A percentile compares a stretch with the other conserved stretches of the same genome.
These are phyloP conservation scores for Microctonus aethiopoides DNA, from an alignment of 2,888 invertebrate genomes.

Conservation along the genomic window DNA sequence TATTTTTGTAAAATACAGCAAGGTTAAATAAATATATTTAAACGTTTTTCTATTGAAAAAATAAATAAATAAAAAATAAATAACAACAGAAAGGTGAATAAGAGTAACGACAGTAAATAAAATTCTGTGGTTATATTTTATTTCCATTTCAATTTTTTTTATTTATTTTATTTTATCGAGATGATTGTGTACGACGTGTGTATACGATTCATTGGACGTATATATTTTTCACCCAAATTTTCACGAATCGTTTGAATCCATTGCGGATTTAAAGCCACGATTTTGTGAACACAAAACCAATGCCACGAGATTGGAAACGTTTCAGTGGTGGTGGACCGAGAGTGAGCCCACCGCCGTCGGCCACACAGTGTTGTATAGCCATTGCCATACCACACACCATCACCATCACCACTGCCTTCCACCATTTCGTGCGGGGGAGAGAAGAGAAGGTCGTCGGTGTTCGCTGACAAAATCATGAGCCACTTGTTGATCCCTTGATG, in stretches of 20 bases:
- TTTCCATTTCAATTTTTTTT: neutral
- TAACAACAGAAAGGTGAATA: too few relatives aligned
- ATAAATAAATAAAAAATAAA: too few relatives aligned
- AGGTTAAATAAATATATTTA: too few relatives aligned
- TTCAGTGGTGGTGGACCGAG: constrained; percentile 55
- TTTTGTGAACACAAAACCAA: constrained; percentile 28
- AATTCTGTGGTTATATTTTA: neutral
- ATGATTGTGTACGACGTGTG: neutral
- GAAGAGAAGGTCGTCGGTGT: constrained; percentile 40
- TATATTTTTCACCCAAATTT: constrained; percentile 10
- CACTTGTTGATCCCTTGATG: constrained; percentile 63
- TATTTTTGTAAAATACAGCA: too few relatives aligned
- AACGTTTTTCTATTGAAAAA: too few relatives aligned
- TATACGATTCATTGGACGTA: neutral
- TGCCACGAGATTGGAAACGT: constrained; percentile 45
- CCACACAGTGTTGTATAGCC: neutral
- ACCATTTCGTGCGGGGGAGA: too few relatives aligned
- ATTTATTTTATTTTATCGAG: neutral
- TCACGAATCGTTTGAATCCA: constrained; percentile 6
- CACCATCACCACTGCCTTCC: neutral
- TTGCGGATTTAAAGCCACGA: constrained; percentile 13
- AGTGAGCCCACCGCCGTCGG: neutral
- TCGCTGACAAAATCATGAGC: constrained; percentile 64
- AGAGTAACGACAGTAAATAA: too few relatives aligned
- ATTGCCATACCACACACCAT: neutral